Conservation (phyloP, 2,113 vertebrate species). For the Setophaga petechia region DNA sequence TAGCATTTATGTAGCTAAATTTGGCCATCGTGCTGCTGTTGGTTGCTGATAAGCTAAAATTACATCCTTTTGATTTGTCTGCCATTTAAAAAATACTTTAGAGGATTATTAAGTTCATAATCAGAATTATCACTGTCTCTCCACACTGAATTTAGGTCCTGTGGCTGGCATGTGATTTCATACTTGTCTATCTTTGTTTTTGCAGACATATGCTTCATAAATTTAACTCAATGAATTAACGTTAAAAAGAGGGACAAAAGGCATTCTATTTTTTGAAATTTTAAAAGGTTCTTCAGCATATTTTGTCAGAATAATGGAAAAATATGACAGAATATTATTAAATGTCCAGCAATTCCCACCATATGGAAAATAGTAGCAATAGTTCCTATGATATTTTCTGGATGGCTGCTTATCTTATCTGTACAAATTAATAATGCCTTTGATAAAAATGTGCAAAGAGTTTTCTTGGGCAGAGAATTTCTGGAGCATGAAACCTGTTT, state of each 20-base stretch:
- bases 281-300: neutral
- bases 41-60: conserved; percentile 63
- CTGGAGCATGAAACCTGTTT: neutral
- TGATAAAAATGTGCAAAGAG: neutral
- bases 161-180: conserved; percentile 39
- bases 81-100: conserved; percentile 52
- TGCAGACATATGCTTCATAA: conserved; percentile 15
- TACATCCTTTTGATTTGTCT: conserved; percentile 51
- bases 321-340: neutral
- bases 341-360: neutral
- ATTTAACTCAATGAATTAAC: conserved; percentile 3
- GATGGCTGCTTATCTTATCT: neutral
- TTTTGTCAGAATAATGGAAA: neutral
- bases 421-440: neutral
- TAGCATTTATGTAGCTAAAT: conserved; percentile 34
- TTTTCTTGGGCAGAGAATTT: neutral
- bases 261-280: neutral
- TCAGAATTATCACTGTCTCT: conserved; percentile 48
- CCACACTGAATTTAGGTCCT: conserved; percentile 11
- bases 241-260: neutral
- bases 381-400: neutral
- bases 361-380: neutral
- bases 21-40: conserved; percentile 28
- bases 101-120: conserved; percentile 53
- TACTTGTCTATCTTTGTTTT: conserved; percentile 48